Evolutionary conservation across 2,113 vertebrate genomes (phyloP).

Genomic region (Candoia aspera): DNA sequence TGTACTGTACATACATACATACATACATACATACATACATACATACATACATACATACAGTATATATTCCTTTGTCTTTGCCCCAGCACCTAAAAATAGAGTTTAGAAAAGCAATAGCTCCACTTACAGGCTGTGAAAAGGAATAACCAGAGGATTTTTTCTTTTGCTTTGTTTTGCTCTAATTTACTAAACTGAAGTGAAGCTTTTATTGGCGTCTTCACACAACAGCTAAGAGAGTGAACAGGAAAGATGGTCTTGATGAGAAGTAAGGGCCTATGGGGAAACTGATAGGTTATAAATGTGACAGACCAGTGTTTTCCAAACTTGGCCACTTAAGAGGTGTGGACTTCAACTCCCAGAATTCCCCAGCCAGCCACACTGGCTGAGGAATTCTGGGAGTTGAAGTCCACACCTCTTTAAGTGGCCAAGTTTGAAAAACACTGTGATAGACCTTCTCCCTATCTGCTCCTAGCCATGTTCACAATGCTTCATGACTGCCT

Average conservation of each 20-base stretch:
- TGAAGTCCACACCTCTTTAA: too few relatives aligned
- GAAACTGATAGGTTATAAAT: background rate
- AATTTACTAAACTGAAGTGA: background rate
- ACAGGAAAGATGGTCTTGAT: background rate
- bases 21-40: too few relatives aligned
- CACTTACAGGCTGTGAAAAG: background rate
- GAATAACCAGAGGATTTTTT: background rate
- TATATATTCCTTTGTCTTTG: background rate
- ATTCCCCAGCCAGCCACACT: too few relatives aligned
- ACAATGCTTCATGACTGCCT: too few relatives aligned
- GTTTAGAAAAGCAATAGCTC: background rate
- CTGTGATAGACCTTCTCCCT: too few relatives aligned
- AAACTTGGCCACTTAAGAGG: background rate
- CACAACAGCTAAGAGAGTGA: background rate
- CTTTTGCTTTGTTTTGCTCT: background rate
- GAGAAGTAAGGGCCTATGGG: background rate
- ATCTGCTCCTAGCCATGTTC: too few relatives aligned
- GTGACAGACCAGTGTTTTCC: background rate
- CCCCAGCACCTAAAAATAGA: background rate
- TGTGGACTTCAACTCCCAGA: background rate
- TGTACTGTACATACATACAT: too few relatives aligned
- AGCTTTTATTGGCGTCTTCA: background rate
- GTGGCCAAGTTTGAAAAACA: too few relatives aligned
- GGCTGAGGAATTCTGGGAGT: too few relatives aligned
- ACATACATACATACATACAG: too few relatives aligned